phyloP scores from a whole-genome alignment of 2,797 vertebrate species.

The Sebastes cheni region DNA sequence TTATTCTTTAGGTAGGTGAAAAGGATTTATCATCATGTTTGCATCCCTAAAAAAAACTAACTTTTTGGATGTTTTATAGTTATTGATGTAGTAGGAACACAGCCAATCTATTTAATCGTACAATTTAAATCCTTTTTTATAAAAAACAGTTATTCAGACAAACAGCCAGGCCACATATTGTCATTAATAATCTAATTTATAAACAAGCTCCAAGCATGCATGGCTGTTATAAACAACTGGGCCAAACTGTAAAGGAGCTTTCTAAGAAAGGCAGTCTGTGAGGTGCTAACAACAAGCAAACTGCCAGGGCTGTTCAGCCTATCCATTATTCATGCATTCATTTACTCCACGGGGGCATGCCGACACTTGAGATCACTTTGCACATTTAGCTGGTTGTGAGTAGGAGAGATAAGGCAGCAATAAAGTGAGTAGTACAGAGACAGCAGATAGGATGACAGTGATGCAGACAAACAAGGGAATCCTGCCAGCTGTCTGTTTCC shows the following conservation, averaged over 20 bases:
- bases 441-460: neutral
- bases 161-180: neutral
- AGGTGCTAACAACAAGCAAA: constrained; percentile 56
- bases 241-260: constrained; percentile 16
- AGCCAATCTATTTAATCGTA: neutral
- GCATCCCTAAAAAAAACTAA: rapidly evolving
- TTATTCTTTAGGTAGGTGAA: neutral
- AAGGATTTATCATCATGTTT: neutral
- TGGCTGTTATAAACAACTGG: neutral
- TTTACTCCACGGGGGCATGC: constrained; percentile 40
- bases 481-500: constrained; percentile 2
- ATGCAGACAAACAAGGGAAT: neutral
- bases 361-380: constrained; percentile 67
- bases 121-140: neutral
- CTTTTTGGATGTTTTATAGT: neutral
- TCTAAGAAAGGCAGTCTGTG: constrained; percentile 28
- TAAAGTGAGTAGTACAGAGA: neutral
- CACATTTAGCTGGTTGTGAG: constrained; percentile 49
- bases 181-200: neutral
- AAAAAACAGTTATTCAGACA: neutral
- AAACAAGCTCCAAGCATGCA: neutral
- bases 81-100: neutral
- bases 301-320: constrained; percentile 35
- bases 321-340: constrained; percentile 68
- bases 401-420: constrained; percentile 40